phyloP scores from a whole-genome alignment of 1,140 invertebrate genomes.

The Euglossa dilemma region DNA sequence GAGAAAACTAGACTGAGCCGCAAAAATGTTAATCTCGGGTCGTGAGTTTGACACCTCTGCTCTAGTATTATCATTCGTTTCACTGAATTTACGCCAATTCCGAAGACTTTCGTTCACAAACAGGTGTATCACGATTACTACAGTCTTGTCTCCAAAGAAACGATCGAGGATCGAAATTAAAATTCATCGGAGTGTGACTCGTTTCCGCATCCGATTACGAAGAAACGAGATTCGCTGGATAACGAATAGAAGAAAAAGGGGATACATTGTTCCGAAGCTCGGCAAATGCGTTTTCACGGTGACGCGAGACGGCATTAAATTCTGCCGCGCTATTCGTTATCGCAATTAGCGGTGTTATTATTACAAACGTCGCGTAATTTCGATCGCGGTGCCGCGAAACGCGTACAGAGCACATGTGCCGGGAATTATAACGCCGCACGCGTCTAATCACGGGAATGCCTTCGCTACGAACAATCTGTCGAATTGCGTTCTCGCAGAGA shows the following conservation, averaged over 20 bases:
- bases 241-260: not conserved
- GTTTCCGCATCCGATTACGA: too few relatives aligned
- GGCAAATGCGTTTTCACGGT: constrained; percentile 11
- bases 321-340: constrained; percentile 20
- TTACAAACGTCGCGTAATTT: constrained; percentile 21
- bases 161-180: too few relatives aligned
- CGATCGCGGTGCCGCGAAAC: not conserved
- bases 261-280: not conserved
- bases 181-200: too few relatives aligned
- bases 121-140: too few relatives aligned
- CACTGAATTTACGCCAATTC: too few relatives aligned
- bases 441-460: constrained; percentile 13
- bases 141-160: too few relatives aligned
- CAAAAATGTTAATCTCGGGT: too few relatives aligned
- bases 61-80: too few relatives aligned
- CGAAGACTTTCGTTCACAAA: too few relatives aligned
- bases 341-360: constrained; percentile 30
- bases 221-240: not conserved
- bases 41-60: too few relatives aligned
- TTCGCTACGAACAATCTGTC: not conserved
- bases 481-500: not conserved
- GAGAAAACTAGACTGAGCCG: too few relatives aligned
- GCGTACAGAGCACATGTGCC: not conserved
- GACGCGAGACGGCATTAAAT: constrained; percentile 5
- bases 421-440: constrained; percentile 16